Evolutionary conservation across 2,888 invertebrate species (phyloP).

Genomic region (Polydrusus pterygomalis): DNA sequence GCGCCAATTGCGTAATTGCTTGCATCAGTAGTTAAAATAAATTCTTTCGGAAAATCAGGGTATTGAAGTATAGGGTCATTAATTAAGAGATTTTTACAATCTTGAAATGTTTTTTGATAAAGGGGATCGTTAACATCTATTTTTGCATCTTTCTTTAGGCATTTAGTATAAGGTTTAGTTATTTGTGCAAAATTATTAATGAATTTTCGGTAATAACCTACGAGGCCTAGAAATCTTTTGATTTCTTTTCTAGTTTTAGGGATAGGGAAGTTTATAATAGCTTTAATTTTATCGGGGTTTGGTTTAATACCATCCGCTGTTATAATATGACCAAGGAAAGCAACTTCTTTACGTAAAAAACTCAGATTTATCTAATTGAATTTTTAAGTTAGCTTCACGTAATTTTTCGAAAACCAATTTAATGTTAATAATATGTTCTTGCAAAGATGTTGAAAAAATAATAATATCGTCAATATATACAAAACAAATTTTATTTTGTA

Average conservation of each 20-base stretch:
- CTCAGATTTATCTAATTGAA: conserved; percentile 57
- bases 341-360: conserved; percentile 53
- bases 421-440: conserved; percentile 56
- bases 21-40: conserved; percentile 58
- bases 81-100: conserved; percentile 51
- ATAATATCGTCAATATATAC: conserved; percentile 59
- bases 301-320: conserved; percentile 58
- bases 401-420: conserved; percentile 55
- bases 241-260: conserved; percentile 57
- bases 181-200: conserved; percentile 55
- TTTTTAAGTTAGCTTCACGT: conserved; percentile 53
- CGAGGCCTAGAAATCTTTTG: conserved; percentile 56
- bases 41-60: conserved; percentile 55
- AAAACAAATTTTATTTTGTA: conserved; percentile 53
- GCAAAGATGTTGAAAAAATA: conserved; percentile 55
- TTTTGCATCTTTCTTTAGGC: conserved; percentile 34
- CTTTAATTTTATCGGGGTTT: conserved; percentile 53
- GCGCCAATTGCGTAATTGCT: too few species aligned
- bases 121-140: neutral
- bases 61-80: conserved; percentile 56
- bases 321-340: conserved; percentile 55
- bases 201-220: conserved; percentile 56
- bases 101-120: conserved; percentile 41
- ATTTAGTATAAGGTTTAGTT: conserved; percentile 38
- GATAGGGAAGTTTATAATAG: conserved; percentile 53